Evolutionary conservation across 2,888 invertebrate genomes (phyloP).

Genomic region (Perithous albicinctus): DNA sequence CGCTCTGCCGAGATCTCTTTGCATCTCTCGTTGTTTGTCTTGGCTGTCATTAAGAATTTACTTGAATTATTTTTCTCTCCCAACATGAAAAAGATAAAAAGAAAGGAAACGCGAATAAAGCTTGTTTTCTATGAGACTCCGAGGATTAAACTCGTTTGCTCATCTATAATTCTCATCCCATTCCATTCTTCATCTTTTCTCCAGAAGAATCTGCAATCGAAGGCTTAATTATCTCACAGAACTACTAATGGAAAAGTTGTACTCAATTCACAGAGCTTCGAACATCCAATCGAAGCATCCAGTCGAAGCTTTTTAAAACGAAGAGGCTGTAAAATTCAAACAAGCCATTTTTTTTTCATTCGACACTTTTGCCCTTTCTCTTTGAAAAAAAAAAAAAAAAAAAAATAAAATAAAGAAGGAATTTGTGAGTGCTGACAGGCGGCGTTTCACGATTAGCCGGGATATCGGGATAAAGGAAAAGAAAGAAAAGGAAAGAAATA

Average conservation of each 20-base stretch:
- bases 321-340: constrained; percentile 42
- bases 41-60: constrained; percentile 47
- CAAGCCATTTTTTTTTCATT: constrained; percentile 45
- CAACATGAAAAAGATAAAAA: constrained; percentile 13
- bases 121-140: constrained; percentile 25
- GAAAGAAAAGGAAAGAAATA: neutral
- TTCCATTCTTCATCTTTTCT: neutral
- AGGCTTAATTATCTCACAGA: constrained; percentile 54
- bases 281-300: constrained; percentile 1
- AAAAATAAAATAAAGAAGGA: too few species aligned
- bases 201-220: constrained; percentile 28
- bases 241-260: constrained; percentile 60
- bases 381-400: constrained; percentile 24
- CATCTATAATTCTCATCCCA: constrained; percentile 22
- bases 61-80: neutral
- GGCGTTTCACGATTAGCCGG: constrained; percentile 59
- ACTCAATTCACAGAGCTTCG: constrained; percentile 50
- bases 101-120: constrained; percentile 17
- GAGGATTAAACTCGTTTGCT: constrained; percentile 35
- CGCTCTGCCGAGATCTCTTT: neutral
- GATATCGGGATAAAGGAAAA: constrained; percentile 52
- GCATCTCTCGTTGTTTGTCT: constrained; percentile 15
- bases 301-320: constrained; percentile 24
- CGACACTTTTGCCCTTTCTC: constrained; percentile 51
- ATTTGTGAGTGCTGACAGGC: constrained; percentile 14